Evolutionary conservation across 2,888 invertebrate genomes (phyloP).

Genomic region (Troglohyphantes excavatus): DNA sequence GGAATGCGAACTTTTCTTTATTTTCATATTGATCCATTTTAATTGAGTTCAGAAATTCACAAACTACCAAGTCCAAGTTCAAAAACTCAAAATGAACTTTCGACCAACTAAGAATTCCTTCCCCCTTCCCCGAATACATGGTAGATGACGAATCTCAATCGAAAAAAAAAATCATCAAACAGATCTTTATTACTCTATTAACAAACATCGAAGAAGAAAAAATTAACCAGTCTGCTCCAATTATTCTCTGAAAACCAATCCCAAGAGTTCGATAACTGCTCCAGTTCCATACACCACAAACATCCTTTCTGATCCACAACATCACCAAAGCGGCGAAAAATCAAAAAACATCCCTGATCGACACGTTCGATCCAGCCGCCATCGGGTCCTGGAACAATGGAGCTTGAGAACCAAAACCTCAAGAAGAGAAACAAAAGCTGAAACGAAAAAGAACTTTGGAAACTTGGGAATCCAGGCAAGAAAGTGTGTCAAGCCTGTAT

Average conservation of each 20-base stretch:
- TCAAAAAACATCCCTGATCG: background rate
- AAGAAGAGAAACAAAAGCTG: background rate
- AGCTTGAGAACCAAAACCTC: too few relatives aligned
- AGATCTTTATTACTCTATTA: background rate
- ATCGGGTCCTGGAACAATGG: too few relatives aligned
- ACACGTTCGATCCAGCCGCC: conserved; percentile 47
- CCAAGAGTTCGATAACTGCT: conserved; percentile 56
- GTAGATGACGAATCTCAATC: too few relatives aligned
- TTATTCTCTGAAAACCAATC: conserved; percentile 7
- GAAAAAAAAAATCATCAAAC: too few relatives aligned
- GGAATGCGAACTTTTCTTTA: too few relatives aligned
- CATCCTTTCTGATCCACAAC: background rate
- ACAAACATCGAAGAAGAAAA: background rate
- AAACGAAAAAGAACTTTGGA: background rate
- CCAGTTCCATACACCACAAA: conserved; percentile 27
- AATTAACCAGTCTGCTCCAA: background rate
- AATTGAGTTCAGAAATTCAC: too few relatives aligned
- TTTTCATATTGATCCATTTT: too few relatives aligned
- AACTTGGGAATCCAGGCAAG: conserved; percentile 55
- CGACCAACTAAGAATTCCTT: too few relatives aligned
- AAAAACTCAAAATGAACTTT: too few relatives aligned
- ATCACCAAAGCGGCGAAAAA: background rate
- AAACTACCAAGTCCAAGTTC: too few relatives aligned
- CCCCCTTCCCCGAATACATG: too few relatives aligned
- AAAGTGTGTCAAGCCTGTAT: conserved; percentile 72